A percentile compares a stretch with the other conserved stretches of the same genome.
phyloP scores from a whole-genome alignment of 1,140 invertebrate species.

The Zeugodacus cucurbitae region DNA sequence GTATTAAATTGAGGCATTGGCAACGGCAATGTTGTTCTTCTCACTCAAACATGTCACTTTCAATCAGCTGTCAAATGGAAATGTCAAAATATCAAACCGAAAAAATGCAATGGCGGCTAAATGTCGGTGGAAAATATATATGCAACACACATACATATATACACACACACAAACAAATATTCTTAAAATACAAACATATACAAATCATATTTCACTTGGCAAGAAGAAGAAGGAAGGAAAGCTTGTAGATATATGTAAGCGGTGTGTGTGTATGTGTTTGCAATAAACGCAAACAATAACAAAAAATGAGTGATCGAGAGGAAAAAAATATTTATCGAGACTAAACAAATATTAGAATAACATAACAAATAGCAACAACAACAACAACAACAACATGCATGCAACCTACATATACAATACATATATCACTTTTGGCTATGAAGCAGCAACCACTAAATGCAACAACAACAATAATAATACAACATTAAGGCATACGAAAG shows the following conservation, averaged over 20 bases:
- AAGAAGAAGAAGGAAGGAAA: not conserved
- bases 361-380: not conserved
- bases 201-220: conserved; percentile 9
- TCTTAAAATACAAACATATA: not conserved
- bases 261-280: not conserved
- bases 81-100: conserved; percentile 37
- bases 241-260: not conserved
- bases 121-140: not conserved
- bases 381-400: not conserved
- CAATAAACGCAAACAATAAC: conserved; percentile 8
- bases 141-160: not conserved
- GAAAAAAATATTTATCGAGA: conserved; percentile 36
- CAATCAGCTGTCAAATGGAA: conserved; percentile 40
- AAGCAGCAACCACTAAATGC: not conserved
- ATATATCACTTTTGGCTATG: not conserved
- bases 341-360: conserved; percentile 31
- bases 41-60: conserved; percentile 39
- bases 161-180: not conserved
- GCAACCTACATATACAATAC: not conserved
- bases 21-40: conserved; percentile 32
- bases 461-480: not conserved
- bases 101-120: conserved; percentile 13
- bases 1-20: conserved; percentile 12
- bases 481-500: not conserved
- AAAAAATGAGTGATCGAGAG: conserved; percentile 33